phyloP scores from a whole-genome alignment of 2,113 vertebrate species.

The Nettapus auritus region DNA sequence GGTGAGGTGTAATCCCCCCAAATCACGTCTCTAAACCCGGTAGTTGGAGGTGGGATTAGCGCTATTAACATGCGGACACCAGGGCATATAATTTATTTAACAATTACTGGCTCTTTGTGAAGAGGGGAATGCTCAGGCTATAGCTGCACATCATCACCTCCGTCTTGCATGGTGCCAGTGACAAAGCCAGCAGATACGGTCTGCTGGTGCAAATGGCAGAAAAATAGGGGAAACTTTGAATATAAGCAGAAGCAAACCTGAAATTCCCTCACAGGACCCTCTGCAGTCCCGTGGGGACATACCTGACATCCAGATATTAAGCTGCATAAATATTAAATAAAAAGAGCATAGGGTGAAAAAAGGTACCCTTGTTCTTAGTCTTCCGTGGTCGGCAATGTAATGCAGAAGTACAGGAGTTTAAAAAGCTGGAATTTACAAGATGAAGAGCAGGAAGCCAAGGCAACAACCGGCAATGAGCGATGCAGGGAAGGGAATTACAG shows the following conservation, averaged over 20 bases:
- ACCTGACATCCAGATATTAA: not conserved
- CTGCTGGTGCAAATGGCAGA: not conserved
- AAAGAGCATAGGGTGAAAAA: not conserved
- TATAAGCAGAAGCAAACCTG: not conserved
- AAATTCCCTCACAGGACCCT: not conserved
- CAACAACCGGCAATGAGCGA: not conserved
- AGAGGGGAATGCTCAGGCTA: not conserved
- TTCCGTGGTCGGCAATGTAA: not conserved
- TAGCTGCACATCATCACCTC: not conserved
- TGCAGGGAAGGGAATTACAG: not conserved
- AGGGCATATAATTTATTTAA: slow-evolving; percentile 70
- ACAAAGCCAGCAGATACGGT: not conserved
- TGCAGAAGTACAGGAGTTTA: not conserved
- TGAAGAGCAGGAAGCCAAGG: not conserved
- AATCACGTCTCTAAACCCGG: slow-evolving; percentile 54
- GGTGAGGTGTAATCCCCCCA: slow-evolving; percentile 68
- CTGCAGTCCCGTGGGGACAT: rapidly evolving
- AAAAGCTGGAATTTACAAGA: not conserved
- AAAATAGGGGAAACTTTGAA: not conserved
- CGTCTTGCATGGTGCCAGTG: rapidly evolving
- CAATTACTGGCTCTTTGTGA: slow-evolving; percentile 14
- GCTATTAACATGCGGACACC: slow-evolving; percentile 57
- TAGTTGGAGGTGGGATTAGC: slow-evolving; percentile 64
- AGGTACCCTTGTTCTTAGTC: not conserved
- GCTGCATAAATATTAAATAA: not conserved